A percentile compares a stretch with the other conserved stretches of the same genome.
Conservation (phyloP, 2,113 vertebrate species). For the Theristicus caerulescens region DNA sequence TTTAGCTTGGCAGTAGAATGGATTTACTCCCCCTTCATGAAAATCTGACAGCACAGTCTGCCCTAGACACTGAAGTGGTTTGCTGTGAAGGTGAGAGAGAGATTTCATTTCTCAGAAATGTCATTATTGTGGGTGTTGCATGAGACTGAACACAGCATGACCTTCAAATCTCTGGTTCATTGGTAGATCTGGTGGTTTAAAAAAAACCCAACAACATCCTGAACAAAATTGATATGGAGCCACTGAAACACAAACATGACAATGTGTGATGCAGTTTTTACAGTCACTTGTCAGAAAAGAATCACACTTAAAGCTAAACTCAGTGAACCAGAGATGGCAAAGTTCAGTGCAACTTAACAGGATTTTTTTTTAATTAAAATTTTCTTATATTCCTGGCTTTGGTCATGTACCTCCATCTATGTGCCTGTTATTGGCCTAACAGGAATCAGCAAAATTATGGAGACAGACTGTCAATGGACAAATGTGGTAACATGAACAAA, state of each 20-base stretch:
- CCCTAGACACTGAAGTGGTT: neutral
- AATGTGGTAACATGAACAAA: neutral
- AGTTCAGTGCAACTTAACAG: neutral
- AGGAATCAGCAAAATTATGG: neutral
- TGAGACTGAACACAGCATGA: neutral
- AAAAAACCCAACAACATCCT: neutral
- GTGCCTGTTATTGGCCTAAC: rapidly evolving
- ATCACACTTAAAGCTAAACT: neutral
- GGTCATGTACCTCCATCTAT: neutral
- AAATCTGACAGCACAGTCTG: neutral
- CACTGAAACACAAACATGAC: neutral
- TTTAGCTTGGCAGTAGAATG: neutral
- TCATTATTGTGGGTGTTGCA: neutral
- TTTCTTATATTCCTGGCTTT: neutral
- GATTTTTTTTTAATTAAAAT: neutral
- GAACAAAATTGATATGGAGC: neutral
- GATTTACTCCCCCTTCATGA: neutral
- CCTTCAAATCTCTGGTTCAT: neutral
- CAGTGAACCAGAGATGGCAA: neutral
- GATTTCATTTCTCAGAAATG: neutral
- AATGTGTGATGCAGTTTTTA: neutral
- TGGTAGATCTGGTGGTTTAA: neutral
- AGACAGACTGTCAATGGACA: neutral
- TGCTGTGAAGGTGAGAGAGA: neutral
- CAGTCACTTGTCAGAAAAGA: neutral